A percentile compares a stretch with the other conserved stretches of the same genome.
These are phyloP conservation scores for Colletes collaris DNA, from an alignment of 2,888 invertebrate genomes.

Conservation along the genomic window DNA sequence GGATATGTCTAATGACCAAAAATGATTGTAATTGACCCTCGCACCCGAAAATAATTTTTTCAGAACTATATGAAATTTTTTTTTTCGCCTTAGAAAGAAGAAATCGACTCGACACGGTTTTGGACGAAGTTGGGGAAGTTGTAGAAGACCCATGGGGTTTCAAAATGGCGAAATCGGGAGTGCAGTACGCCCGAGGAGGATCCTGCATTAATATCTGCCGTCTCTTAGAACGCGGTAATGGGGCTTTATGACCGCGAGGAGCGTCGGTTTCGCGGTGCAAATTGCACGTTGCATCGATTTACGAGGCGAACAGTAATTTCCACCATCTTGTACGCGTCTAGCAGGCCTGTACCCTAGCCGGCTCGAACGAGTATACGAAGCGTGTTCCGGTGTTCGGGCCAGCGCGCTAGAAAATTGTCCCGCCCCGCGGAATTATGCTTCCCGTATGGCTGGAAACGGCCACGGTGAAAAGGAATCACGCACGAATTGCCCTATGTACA, in stretches of 20 bases:
- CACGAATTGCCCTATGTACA: conserved; percentile 18
- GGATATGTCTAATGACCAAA: no score
- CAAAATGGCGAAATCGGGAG: conserved; percentile 16
- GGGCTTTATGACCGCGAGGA: conserved; percentile 46
- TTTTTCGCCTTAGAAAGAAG: no score
- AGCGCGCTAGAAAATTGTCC: conserved; percentile 61
- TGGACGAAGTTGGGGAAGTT: no score
- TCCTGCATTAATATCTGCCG: conserved; percentile 50
- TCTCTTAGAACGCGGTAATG: conserved; percentile 51
- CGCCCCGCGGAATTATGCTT: conserved; percentile 41
- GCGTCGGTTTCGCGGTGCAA: conserved; percentile 61
- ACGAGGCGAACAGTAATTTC: conserved; percentile 68
- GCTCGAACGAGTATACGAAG: conserved; percentile 15
- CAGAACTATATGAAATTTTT: no score
- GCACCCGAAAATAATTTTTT: no score
- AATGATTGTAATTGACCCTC: no score
- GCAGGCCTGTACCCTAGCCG: conserved; percentile 1
- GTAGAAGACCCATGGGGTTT: no score
- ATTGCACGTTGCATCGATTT: conserved; percentile 66
- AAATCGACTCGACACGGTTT: no score
- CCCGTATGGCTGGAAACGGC: neutral
- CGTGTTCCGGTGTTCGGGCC: conserved; percentile 51
- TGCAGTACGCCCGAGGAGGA: conserved; percentile 37
- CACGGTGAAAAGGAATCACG: conserved; percentile 34
- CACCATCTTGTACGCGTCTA: conserved; percentile 45